Evolutionary conservation across 2,113 vertebrate species (phyloP), one percentile per base, ranked within the genome.

Genomic region (Sprattus sprattus): DNA sequence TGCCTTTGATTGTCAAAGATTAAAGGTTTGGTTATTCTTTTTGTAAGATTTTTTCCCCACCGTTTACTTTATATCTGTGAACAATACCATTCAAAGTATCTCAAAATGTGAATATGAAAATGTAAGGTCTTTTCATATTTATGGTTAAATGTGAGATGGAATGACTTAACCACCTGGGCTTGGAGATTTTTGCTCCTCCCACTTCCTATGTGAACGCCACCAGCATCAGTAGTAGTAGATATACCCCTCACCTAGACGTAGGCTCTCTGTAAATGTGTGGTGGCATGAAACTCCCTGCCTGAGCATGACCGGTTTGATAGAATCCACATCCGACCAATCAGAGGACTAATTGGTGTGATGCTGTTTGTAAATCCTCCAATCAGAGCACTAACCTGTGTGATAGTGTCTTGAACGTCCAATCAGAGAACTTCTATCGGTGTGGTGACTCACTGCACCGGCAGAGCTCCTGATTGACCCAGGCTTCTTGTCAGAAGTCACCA

Each of bases 321-420:
- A 52, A 8, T 28, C 84, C 44, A 5, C 80, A 22, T 54, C 81
- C 81, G 45, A 82, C 64, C 83, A 87, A 86, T 90, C 84, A 85
- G 86, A 87, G 88, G 87, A 89, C 84, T 88, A 64, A 67, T 50
- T 16, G 45, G 85, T 82, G 85, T 81, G 83, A 81, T 87, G 6
- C 25, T 32, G 82, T 86, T 80, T 83, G 83, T 45, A 82, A 57
- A 52, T 85, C 47, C 46, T 81, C 44, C 57, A 84, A 67, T 84
- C 44, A 46, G 83, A 81, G 82, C 46, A 49, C 54, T 18, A 25
- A 82, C 32, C 11, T 45, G 25, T 85, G 86, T 89, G 85, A 44
- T 60, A 83, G 85, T 83, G 82, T 45, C 81, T 81, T 32, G 8
- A 39, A 78, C 16, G 71, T 32, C 71, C 71, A 78, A 78, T 78